Percentiles rank a stretch among this genome's conserved stretches.
phyloP scores from a whole-genome alignment of 2,113 vertebrate genomes.

The Panthera tigris region DNA sequence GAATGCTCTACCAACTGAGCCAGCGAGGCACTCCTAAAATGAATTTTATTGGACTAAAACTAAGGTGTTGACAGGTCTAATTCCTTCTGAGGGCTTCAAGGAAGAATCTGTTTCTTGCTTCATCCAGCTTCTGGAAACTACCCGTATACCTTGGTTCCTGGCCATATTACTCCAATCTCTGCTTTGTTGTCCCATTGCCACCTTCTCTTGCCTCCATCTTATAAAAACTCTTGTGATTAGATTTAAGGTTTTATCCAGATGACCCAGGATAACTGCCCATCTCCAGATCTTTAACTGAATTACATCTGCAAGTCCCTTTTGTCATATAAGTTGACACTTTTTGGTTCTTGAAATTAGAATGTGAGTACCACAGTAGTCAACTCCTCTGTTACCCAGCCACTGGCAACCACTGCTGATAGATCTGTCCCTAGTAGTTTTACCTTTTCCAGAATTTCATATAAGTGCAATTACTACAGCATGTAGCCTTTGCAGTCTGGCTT shows the following conservation, averaged over 20 bases:
- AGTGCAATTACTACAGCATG: neutral
- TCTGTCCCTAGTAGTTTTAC: neutral
- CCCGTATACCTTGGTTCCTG: neutral
- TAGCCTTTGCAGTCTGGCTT: neutral
- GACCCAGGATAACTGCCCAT: neutral
- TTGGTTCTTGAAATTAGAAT: constrained; percentile 28
- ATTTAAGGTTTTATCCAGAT: neutral
- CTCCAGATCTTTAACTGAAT: constrained; percentile 32
- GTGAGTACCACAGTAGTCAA: neutral
- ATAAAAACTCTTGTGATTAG: neutral
- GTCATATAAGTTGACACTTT: neutral
- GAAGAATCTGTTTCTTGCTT: neutral
- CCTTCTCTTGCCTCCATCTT: neutral
- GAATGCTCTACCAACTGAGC: neutral
- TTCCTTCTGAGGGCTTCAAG: neutral
- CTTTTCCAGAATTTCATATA: constrained; percentile 20
- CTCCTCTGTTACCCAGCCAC: neutral
- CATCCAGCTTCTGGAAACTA: neutral
- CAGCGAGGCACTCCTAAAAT: neutral
- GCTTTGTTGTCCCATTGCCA: neutral
- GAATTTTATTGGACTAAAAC: neutral
- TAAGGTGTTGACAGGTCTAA: neutral
- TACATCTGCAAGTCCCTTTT: neutral
- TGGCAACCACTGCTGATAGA: neutral
- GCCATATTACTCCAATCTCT: neutral